Evolutionary conservation across 2,797 vertebrate genomes (phyloP).

Genomic region (Ficedula albicollis): DNA sequence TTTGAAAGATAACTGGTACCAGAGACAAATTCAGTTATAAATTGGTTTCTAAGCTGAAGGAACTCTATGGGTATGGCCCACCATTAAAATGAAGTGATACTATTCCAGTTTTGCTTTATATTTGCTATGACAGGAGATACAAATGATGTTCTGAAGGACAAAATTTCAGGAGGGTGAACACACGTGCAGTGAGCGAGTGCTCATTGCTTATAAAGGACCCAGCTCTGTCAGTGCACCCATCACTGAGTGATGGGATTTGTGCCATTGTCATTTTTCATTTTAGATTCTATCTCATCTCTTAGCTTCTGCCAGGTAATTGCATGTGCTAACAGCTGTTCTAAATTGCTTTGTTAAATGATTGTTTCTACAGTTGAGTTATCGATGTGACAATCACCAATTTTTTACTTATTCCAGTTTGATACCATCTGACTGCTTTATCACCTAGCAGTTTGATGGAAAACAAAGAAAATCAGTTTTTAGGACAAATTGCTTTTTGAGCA

Average conservation of each 20-base stretch:
- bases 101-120: neutral
- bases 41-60: neutral
- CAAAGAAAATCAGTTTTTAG: neutral
- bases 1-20: neutral
- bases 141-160: neutral
- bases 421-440: neutral
- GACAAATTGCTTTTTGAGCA: neutral
- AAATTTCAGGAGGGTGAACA: neutral
- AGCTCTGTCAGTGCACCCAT: neutral
- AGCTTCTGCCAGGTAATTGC: neutral
- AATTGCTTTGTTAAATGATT: slow-evolving; percentile 35
- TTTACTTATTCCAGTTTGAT: slow-evolving; percentile 1
- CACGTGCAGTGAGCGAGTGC: neutral
- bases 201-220: neutral
- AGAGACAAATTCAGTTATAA: neutral
- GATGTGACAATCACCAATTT: neutral
- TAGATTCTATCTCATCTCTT: neutral
- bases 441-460: neutral
- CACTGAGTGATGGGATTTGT: neutral
- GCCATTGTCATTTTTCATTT: neutral
- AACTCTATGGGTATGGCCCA: neutral
- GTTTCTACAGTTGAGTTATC: slow-evolving; percentile 17
- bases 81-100: neutral
- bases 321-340: neutral
- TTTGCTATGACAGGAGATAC: neutral